Conservation (phyloP, 2,888 invertebrate genomes). For the Machimus rusticus region DNA sequence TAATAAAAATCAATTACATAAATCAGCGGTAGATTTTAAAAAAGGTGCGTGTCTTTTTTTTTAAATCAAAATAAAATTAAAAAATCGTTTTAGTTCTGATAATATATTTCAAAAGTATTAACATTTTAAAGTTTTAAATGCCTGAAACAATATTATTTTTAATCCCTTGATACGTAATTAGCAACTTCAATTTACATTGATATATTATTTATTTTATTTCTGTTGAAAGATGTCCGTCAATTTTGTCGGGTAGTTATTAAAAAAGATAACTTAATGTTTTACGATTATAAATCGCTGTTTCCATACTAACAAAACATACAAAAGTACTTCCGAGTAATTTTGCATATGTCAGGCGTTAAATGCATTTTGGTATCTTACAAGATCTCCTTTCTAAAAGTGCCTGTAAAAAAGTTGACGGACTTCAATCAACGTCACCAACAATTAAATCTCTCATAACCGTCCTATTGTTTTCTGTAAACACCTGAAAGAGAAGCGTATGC, state of each 20-base stretch:
- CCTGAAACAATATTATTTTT: no score
- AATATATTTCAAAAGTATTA: no score
- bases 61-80: no score
- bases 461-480: background rate
- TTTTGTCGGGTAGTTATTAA: background rate
- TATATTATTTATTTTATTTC: background rate
- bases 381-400: background rate
- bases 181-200: background rate
- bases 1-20: no score
- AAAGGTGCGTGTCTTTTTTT: no score
- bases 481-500: background rate
- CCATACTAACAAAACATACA: background rate
- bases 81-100: no score
- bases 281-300: background rate
- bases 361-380: background rate
- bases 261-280: background rate
- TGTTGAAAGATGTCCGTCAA: background rate
- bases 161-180: background rate
- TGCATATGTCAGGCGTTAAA: background rate
- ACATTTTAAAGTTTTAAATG: no score
- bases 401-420: background rate
- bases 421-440: background rate
- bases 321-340: background rate
- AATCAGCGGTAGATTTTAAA: no score
- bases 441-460: background rate